A percentile compares a stretch with the other conserved stretches of the same genome.
Conservation (phyloP, 2,113 vertebrate genomes). For the Mesitornis unicolor region DNA sequence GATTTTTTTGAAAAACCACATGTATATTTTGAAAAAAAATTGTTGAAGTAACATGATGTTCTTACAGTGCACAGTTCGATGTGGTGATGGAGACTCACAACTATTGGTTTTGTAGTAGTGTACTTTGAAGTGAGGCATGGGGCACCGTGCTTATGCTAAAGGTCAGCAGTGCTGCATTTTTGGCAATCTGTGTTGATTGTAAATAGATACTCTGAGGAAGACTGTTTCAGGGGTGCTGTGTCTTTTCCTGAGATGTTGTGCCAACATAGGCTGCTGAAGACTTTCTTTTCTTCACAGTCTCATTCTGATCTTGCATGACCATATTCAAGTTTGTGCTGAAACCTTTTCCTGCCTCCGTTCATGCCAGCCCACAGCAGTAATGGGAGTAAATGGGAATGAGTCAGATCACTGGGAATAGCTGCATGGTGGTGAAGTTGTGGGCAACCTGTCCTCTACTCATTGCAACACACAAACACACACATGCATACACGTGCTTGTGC, state of each 20-base stretch:
- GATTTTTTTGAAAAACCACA: not conserved
- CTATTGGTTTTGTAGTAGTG: not conserved
- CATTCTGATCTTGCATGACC: not conserved
- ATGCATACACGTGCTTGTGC: accelerated
- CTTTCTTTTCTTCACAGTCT: not conserved
- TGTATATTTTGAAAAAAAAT: not conserved
- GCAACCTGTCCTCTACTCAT: not conserved
- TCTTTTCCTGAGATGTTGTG: not conserved
- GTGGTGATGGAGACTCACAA: not conserved
- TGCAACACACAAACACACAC: accelerated
- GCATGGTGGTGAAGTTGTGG: not conserved
- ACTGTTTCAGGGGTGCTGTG: not conserved
- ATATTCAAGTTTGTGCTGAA: not conserved
- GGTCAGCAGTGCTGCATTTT: not conserved
- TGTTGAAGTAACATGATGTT: not conserved
- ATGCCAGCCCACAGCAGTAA: not conserved
- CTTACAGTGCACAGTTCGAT: not conserved
- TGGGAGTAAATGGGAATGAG: not conserved
- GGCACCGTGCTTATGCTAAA: not conserved
- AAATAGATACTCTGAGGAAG: not conserved
- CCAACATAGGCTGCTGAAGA: not conserved
- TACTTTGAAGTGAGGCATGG: not conserved
- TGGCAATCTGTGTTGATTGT: not conserved
- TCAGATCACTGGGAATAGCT: not conserved
- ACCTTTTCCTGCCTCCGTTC: not conserved